Evolutionary conservation across 2,888 invertebrate genomes (phyloP).

Genomic region (Drosophila mettleri): DNA sequence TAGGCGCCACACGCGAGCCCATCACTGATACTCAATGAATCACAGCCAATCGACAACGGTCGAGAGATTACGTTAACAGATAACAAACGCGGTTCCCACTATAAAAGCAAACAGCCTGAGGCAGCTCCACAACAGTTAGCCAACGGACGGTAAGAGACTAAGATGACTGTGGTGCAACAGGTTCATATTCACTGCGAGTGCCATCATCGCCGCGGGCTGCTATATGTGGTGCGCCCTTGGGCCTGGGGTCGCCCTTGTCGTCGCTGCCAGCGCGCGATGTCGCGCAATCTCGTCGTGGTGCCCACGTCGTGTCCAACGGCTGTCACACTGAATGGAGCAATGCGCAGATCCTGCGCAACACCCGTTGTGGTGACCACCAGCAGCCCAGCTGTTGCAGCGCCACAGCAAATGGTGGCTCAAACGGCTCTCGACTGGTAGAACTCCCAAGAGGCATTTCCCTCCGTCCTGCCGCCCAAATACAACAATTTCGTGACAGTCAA

Average conservation of each 20-base stretch:
- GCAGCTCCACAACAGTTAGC: neutral
- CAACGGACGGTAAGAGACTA: neutral
- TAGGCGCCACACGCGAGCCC: neutral
- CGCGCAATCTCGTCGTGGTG: constrained; percentile 53
- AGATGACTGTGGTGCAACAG: constrained; percentile 55
- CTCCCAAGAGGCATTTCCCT: constrained; percentile 27
- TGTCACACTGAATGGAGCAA: constrained; percentile 2
- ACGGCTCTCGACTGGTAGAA: constrained; percentile 29
- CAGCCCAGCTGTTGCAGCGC: constrained; percentile 9
- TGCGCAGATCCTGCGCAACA: neutral
- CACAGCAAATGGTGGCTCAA: constrained; percentile 32
- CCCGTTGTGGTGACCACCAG: constrained; percentile 35
- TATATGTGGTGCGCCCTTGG: constrained; percentile 52
- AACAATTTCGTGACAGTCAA: constrained; percentile 27
- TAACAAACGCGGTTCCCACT: neutral
- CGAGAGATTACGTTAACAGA: neutral
- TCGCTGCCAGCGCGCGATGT: constrained; percentile 66
- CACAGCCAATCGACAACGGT: neutral
- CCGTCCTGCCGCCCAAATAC: constrained; percentile 53
- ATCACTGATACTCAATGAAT: constrained; percentile 2
- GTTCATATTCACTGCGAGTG: constrained; percentile 67
- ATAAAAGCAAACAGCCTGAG: constrained; percentile 5
- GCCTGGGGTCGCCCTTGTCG: constrained; percentile 68
- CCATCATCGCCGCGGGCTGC: constrained; percentile 58
- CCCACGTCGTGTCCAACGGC: constrained; percentile 43